Conservation (phyloP, 2,797 vertebrate species). For the Gambusia yucatana region DNA sequence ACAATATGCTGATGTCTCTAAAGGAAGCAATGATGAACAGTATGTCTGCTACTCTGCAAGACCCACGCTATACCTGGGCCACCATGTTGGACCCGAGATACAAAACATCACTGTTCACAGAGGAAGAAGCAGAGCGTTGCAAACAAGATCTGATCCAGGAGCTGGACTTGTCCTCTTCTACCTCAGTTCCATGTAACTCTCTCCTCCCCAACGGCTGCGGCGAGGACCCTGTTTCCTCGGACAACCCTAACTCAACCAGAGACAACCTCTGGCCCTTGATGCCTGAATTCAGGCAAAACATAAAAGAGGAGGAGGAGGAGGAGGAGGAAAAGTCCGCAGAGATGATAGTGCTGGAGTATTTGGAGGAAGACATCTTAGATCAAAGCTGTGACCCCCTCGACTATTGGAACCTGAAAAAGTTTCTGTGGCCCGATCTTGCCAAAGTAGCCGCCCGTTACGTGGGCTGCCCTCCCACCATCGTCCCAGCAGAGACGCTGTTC, state of each 20-base stretch:
- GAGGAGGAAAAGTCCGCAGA: slow-evolving; percentile 90
- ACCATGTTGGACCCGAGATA: slow-evolving; percentile 97
- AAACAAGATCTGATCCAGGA: slow-evolving; percentile 95
- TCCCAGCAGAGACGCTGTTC: slow-evolving; percentile 94
- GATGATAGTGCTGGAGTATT: slow-evolving; percentile 92
- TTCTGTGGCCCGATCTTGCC: slow-evolving; percentile 93
- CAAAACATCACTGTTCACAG: slow-evolving; percentile 95
- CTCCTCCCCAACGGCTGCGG: slow-evolving; percentile 85
- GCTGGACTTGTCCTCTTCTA: slow-evolving; percentile 90
- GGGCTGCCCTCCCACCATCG: slow-evolving; percentile 94
- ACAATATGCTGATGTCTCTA: slow-evolving; percentile 94
- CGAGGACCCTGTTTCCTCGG: slow-evolving; percentile 78
- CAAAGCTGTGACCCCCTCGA: slow-evolving; percentile 98
- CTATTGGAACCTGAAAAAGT: slow-evolving; percentile 97
- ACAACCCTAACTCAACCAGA: slow-evolving; percentile 75
- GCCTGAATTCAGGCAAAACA: slow-evolving; percentile 88
- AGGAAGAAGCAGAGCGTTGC: slow-evolving; percentile 93
- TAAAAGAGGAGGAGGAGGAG: slow-evolving; percentile 87
- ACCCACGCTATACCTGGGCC: slow-evolving; percentile 92
- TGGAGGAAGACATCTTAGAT: slow-evolving; percentile 97
- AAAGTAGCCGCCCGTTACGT: slow-evolving; percentile 94
- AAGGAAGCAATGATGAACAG: slow-evolving; percentile 95
- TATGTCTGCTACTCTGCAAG: slow-evolving; percentile 89
- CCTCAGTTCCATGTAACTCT: slow-evolving; percentile 84
- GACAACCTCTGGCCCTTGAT: slow-evolving; percentile 95